These are phyloP conservation scores for Psilanteris sp. DNA, from an alignment of 1,140 invertebrate genomes.

Conservation along the genomic window DNA sequence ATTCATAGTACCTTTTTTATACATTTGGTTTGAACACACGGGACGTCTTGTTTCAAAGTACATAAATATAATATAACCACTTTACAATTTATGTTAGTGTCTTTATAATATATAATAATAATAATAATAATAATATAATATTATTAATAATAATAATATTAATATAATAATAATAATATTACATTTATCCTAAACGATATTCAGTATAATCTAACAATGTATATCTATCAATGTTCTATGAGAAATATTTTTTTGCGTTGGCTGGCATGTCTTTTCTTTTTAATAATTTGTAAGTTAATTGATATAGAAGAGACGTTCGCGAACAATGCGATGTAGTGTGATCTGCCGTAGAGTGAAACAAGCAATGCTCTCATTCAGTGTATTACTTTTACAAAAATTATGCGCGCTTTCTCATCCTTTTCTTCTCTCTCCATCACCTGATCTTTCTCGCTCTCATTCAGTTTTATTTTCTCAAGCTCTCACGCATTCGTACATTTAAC, in stretches of 20 bases:
- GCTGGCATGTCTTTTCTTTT: slow-evolving; percentile 13
- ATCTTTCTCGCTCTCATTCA: slow-evolving; percentile 37
- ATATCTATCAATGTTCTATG: slow-evolving; percentile 35
- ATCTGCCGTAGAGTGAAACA: slow-evolving; percentile 31
- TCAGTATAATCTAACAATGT: slow-evolving; percentile 47
- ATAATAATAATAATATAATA: too few relatives aligned
- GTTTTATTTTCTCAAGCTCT: slow-evolving; percentile 12
- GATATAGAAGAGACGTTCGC: slow-evolving; percentile 20
- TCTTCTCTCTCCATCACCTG: slow-evolving; percentile 38
- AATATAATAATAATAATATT: slow-evolving; percentile 44
- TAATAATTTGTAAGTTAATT: neutral
- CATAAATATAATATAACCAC: slow-evolving; percentile 49
- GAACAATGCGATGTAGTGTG: slow-evolving; percentile 27
- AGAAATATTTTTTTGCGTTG: slow-evolving; percentile 31
- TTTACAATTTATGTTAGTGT: slow-evolving; percentile 55
- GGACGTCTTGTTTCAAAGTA: slow-evolving; percentile 49
- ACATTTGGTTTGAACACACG: slow-evolving; percentile 51
- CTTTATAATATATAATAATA: slow-evolving; percentile 19
- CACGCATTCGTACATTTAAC: slow-evolving; percentile 15
- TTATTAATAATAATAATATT: too few relatives aligned
- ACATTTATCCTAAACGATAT: slow-evolving; percentile 49
- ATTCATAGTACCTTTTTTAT: slow-evolving; percentile 21
- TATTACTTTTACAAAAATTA: slow-evolving; percentile 57
- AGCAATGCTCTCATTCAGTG: slow-evolving; percentile 43
- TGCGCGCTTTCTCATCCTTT: slow-evolving; percentile 42